phyloP scores from a whole-genome alignment of 2,113 vertebrate species.

The Propithecus coquereli region DNA sequence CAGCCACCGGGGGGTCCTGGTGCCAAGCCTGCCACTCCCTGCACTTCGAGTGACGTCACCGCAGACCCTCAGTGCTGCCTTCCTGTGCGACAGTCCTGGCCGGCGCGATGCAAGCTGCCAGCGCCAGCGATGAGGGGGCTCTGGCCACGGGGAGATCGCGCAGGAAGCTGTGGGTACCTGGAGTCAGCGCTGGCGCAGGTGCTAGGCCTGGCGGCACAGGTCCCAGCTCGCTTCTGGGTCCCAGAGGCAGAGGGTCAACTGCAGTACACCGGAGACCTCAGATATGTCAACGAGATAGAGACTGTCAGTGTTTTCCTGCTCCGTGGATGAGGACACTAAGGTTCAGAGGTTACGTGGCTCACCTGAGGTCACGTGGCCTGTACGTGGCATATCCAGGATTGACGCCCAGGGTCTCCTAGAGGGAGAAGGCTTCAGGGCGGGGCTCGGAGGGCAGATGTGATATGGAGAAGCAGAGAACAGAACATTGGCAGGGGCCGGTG shows the following conservation, averaged over 20 bases:
- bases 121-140: neutral
- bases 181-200: neutral
- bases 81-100: neutral
- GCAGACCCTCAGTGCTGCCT: neutral
- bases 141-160: neutral
- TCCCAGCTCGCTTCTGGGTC: fast-evolving
- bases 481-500: neutral
- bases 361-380: neutral
- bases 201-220: neutral
- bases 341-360: neutral
- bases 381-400: neutral
- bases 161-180: neutral
- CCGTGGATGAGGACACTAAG: neutral
- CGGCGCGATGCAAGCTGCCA: neutral
- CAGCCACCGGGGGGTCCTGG: fast-evolving
- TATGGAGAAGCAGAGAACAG: neutral
- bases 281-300: fast-evolving
- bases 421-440: neutral
- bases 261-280: neutral
- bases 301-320: neutral
- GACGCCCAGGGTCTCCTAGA: neutral
- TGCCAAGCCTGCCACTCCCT: neutral
- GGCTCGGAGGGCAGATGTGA: neutral
- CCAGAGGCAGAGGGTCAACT: fast-evolving
- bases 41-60: fast-evolving